Conservation (phyloP, 2,888 invertebrate genomes). For the Thymelicus acteon region DNA sequence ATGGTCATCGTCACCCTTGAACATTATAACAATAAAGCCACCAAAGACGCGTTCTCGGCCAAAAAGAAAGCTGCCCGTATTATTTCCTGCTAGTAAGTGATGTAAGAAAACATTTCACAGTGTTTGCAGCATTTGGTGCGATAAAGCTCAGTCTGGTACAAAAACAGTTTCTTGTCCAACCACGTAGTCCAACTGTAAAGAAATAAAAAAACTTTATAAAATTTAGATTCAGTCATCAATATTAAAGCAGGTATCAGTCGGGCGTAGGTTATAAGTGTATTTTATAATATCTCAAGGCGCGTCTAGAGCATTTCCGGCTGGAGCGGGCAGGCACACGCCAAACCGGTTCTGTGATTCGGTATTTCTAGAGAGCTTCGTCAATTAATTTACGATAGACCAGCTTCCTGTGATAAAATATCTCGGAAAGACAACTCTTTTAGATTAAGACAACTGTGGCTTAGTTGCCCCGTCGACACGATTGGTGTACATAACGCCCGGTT, state of each 20-base stretch:
- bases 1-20: too few species aligned
- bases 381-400: conserved; percentile 71
- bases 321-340: conserved; percentile 68
- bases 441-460: not conserved
- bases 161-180: too few species aligned
- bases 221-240: not conserved
- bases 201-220: too few species aligned
- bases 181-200: too few species aligned
- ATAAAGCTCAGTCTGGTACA: too few species aligned
- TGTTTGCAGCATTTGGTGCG: too few species aligned
- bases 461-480: not conserved
- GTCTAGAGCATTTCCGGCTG: conserved; percentile 52
- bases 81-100: too few species aligned
- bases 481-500: not conserved
- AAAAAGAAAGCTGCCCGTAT: too few species aligned
- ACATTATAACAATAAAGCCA: too few species aligned
- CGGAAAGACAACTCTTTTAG: conserved; percentile 20
- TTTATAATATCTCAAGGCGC: conserved; percentile 32
- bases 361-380: conserved; percentile 65
- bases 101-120: too few species aligned
- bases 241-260: conserved; percentile 1
- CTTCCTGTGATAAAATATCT: conserved; percentile 68
- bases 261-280: conserved; percentile 12
- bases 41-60: too few species aligned
- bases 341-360: conserved; percentile 72